Base-by-base conservation (phyloP, 2,113 vertebrate species). In the Neomonachus schauinslandi region DNA sequence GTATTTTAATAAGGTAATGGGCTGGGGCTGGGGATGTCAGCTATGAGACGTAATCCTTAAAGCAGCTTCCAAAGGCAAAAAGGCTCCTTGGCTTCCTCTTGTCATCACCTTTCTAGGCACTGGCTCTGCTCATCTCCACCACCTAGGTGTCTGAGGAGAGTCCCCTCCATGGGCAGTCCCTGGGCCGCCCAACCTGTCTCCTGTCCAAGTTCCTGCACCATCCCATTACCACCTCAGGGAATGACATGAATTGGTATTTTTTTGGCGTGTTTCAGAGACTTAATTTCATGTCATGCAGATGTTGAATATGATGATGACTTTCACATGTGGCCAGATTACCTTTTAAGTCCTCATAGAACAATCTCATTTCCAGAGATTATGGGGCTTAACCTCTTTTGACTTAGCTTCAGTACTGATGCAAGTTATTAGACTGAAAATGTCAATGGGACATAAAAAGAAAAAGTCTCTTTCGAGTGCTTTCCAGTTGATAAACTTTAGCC, bases 361-460 rank as follows among this genome's bases (percentile, higher is more conserved):
- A 67, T 72, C 21, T 92, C 46, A 49, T 74, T 46, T 63, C 55
- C 15, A 88, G 71, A 88, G 22, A 81, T 55, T 80, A 26, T 39
- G 2, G 12, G 11, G 4, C 14, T 65, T 65, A 61, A 57, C 14
- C 3, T 10, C 0, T 83, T 84, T 46, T 65, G 59, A 59, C 15
- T 55, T 69, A 69, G 19, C 76, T 61, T 19, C 2, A 31, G 18
- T 28, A 76, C 24, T 84, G 53, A 91, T 69, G 26, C 24, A 79
- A 74, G 26, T 69, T 65, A 49, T 77, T 92, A 71, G 10, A 76
- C 5, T 71, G 46, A 74, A 96, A 81, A 83, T 33, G 18, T 24
- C 79, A 57, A 46, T 49, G 24, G 18, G 12, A 42, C 39, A 93
- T 67, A 46, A 89, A 89, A 46, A 79, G 39, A 79, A 90, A 90